Conservation (phyloP, 2,888 invertebrate genomes). For the Drosophila mulleri region DNA sequence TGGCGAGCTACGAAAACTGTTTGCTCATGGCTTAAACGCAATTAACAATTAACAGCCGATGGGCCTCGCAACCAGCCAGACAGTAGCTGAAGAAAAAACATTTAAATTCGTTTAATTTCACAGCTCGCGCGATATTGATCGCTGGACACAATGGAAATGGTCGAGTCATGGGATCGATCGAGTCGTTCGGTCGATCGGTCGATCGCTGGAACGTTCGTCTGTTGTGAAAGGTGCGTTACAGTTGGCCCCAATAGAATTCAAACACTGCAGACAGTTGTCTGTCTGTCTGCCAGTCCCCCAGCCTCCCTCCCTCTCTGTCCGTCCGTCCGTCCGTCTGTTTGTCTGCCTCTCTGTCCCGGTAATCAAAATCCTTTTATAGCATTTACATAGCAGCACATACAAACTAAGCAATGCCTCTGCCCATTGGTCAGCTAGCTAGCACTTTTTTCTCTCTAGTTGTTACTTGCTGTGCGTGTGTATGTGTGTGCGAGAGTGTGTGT, state of each 20-base stretch:
- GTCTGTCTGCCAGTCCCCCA: conserved; percentile 8
- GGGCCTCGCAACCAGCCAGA: conserved; percentile 11
- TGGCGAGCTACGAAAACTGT: conserved; percentile 52
- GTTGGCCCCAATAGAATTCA: conserved; percentile 74
- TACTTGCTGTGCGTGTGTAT: conserved; percentile 6
- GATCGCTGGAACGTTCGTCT: conserved; percentile 7
- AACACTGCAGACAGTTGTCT: conserved; percentile 66
- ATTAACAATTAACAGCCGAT: conserved; percentile 48
- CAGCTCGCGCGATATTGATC: conserved; percentile 60
- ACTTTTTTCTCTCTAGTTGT: conserved; percentile 22
- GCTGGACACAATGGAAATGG: conserved; percentile 43
- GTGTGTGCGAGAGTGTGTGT: not conserved
- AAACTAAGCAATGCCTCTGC: conserved; percentile 74
- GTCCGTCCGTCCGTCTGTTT: conserved; percentile 6
- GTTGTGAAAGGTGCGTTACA: conserved; percentile 57
- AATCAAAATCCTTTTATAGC: conserved; percentile 81
- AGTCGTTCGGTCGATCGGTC: not conserved
- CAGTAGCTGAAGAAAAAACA: conserved; percentile 38
- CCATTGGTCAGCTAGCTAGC: conserved; percentile 39
- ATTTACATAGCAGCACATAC: conserved; percentile 81
- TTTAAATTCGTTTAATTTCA: conserved; percentile 70
- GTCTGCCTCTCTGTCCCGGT: conserved; percentile 35
- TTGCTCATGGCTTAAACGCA: conserved; percentile 72
- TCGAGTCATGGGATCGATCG: conserved; percentile 56
- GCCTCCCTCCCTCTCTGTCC: not conserved